phyloP scores from a whole-genome alignment of 1,140 invertebrate species.

The Sycobia sp. region DNA sequence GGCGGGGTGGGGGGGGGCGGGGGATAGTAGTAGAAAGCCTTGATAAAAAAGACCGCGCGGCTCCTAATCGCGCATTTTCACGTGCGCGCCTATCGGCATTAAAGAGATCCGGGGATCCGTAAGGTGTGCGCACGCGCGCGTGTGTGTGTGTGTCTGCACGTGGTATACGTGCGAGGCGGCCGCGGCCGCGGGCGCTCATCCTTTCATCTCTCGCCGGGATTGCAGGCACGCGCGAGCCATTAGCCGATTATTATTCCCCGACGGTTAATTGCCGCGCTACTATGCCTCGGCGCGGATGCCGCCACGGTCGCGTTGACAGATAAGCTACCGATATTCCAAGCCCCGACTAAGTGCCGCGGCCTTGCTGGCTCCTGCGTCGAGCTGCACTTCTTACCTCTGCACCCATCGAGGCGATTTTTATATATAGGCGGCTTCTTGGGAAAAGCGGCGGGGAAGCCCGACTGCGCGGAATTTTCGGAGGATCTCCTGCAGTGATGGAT shows the following conservation, averaged over 20 bases:
- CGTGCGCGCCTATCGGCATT: neutral
- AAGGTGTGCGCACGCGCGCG: too few relatives aligned
- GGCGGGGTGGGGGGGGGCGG: too few relatives aligned
- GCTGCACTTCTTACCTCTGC: slow-evolving; percentile 9
- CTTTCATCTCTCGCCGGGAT: slow-evolving; percentile 18
- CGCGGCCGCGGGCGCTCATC: slow-evolving; percentile 14
- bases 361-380: slow-evolving; percentile 2
- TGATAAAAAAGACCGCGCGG: too few relatives aligned
- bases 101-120: neutral
- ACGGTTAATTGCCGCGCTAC: slow-evolving; percentile 42
- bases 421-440: neutral
- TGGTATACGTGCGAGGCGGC: too few relatives aligned
- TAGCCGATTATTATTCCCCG: slow-evolving; percentile 41
- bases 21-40: neutral
- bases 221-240: neutral
- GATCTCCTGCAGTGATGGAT: too few relatives aligned
- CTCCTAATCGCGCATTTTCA: slow-evolving; percentile 4
- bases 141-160: too few relatives aligned
- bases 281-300: too few relatives aligned
- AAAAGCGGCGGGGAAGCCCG: neutral
- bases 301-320: slow-evolving; percentile 39
- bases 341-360: slow-evolving; percentile 7
- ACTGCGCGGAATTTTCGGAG: too few relatives aligned
- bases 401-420: too few relatives aligned
- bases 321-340: slow-evolving; percentile 35